These are phyloP conservation scores for Melanostigma gelatinosum DNA, from an alignment of 2,113 vertebrate genomes.

Conservation along the genomic window DNA sequence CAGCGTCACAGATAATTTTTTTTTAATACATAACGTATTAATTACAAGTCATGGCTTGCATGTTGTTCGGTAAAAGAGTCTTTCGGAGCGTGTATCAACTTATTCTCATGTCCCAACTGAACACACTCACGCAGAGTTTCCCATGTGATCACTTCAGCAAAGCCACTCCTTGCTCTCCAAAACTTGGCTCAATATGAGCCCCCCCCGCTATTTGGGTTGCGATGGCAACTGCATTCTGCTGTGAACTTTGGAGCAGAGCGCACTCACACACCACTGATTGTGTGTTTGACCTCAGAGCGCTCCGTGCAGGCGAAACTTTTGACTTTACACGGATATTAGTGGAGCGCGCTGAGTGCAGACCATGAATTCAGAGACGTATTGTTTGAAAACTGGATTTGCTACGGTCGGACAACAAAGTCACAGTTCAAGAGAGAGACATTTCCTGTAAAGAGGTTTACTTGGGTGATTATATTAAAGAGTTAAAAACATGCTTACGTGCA, in stretches of 20 bases:
- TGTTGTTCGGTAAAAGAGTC: constrained; percentile 11
- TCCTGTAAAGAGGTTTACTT: background rate
- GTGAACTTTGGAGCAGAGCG: constrained; percentile 77
- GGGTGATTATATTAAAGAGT: background rate
- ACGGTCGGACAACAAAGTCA: background rate
- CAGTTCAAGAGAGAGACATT: background rate
- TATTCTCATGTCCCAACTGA: constrained; percentile 38
- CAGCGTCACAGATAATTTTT: background rate
- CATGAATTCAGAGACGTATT: background rate
- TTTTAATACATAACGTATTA: background rate
- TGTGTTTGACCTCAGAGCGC: constrained; percentile 66
- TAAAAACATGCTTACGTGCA: background rate
- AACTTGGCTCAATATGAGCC: constrained; percentile 66
- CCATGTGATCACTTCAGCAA: constrained; percentile 37
- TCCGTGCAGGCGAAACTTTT: constrained; percentile 51
- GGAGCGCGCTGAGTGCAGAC: background rate
- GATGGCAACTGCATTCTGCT: constrained; percentile 69
- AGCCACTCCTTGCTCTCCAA: constrained; percentile 61
- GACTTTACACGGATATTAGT: constrained; percentile 58
- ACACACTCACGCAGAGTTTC: constrained; percentile 30
- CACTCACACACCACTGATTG: constrained; percentile 69
- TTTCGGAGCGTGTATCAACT: constrained; percentile 13
- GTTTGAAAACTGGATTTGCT: background rate
- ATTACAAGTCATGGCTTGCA: constrained; percentile 38
- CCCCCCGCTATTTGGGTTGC: constrained; percentile 61